phyloP scores from a whole-genome alignment of 2,888 invertebrate species.

The Argyra leucocephala region DNA sequence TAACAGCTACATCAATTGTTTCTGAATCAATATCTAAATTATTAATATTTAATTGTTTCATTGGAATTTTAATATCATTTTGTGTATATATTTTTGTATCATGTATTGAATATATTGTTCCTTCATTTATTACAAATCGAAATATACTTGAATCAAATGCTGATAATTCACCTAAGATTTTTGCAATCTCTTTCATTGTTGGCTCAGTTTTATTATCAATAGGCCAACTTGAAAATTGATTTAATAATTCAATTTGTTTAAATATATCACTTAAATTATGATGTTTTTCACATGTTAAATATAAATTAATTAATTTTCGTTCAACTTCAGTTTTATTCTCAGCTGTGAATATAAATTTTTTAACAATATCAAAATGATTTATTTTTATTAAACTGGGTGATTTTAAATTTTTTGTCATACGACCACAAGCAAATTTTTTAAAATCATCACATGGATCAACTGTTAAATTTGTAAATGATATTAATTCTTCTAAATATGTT shows the following conservation, averaged over 20 bases:
- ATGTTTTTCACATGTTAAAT: constrained; percentile 2
- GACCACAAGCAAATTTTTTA: background rate
- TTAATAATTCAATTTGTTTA: constrained; percentile 3
- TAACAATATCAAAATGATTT: background rate
- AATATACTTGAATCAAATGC: constrained; percentile 1
- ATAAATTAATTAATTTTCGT: background rate
- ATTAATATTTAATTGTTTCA: background rate
- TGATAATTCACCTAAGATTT: background rate
- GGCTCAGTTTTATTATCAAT: background rate
- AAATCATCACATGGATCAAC: constrained; percentile 7
- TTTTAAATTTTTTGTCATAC: background rate
- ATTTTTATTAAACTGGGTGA: background rate
- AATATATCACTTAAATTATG: background rate
- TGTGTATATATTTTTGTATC: background rate
- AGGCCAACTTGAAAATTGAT: background rate
- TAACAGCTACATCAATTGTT: background rate
- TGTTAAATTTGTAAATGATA: background rate
- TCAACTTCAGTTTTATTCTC: background rate
- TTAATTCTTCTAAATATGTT: background rate
- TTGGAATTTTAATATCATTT: background rate
- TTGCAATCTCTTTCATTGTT: background rate
- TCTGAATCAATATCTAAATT: background rate
- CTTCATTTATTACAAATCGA: background rate
- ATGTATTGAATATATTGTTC: background rate
- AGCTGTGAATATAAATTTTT: background rate